These are phyloP conservation scores for Vidua macroura DNA, from an alignment of 2,113 vertebrate genomes.

Conservation along the genomic window DNA sequence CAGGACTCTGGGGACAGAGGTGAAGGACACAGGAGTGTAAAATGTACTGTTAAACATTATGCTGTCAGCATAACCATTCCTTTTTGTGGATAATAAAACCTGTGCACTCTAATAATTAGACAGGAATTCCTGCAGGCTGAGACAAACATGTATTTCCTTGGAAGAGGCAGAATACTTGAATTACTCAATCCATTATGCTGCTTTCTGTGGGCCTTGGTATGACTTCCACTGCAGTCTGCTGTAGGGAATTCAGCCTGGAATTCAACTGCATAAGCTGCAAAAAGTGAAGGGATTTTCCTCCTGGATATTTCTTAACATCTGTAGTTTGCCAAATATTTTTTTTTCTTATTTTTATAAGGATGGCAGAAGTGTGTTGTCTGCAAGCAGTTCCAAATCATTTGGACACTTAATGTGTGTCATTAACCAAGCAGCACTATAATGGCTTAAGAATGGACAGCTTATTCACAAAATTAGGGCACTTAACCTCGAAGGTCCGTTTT, in stretches of 20 bases:
- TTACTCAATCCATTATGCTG: background rate
- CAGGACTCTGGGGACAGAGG: background rate
- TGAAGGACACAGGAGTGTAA: background rate
- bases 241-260: background rate
- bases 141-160: background rate
- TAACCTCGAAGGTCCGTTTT: background rate
- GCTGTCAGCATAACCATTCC: background rate
- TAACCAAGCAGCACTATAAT: background rate
- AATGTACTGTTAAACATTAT: background rate
- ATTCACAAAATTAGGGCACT: conserved; percentile 1
- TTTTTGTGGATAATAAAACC: background rate
- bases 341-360: background rate
- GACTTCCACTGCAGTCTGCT: background rate
- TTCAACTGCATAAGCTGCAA: background rate
- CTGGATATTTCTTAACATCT: background rate
- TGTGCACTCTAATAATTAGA: background rate
- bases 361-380: background rate
- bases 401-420: background rate
- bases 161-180: background rate
- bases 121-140: background rate
- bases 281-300: background rate
- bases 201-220: background rate
- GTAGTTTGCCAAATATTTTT: background rate
- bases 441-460: background rate
- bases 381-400: conserved; percentile 1